Evolutionary conservation across 2,113 vertebrate genomes (phyloP), one percentile per base, ranked within the genome.

Genomic region (Brevimyrus niger): DNA sequence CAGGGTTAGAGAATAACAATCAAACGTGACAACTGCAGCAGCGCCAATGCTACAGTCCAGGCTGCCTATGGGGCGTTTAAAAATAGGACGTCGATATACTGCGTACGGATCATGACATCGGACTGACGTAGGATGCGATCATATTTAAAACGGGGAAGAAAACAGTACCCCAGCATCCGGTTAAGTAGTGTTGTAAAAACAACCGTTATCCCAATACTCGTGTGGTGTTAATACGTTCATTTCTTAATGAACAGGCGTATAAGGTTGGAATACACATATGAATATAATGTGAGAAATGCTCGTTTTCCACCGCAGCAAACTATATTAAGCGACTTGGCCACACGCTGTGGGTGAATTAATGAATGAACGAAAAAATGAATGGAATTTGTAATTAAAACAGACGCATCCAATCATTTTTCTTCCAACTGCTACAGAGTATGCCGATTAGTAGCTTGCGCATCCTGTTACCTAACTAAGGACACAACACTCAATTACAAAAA

Each of bases 41-140:
- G 51, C 48, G 35, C 6, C 4, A 58, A 48, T n/a, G 23, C 0
- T 38, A 88, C 17, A n/a, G 23, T 90, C 51, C 90, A 53, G 50
- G 76, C n/a, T 73, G 47, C 84, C n/a, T 51, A 84, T 6, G n/a
- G 73, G 87, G 69, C 44, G 76, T 85, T 89, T 90, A 94, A 92
- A 94, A 94, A 94, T 95, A 94, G 94, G 51, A 44, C 82, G 85
- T 44, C 87, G 55, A 8, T 87, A n/a, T 87, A 8, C 82, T 42
- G 89, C 47, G 87, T 88, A 80, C 53, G 89, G 82, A 21, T 53
- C 46, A 31, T 80, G 92, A 88, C 51, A 84, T 90, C 44, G 53
- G 31, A 82, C 89, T 94, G 92, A 88, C 90, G 90, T 91, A 92
- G 92, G 53, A 93, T 88, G 91, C 31, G 4, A 76, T 87, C 51